Conservation (phyloP, 1,140 invertebrate genomes). For the Leptinotarsa defecta region DNA sequence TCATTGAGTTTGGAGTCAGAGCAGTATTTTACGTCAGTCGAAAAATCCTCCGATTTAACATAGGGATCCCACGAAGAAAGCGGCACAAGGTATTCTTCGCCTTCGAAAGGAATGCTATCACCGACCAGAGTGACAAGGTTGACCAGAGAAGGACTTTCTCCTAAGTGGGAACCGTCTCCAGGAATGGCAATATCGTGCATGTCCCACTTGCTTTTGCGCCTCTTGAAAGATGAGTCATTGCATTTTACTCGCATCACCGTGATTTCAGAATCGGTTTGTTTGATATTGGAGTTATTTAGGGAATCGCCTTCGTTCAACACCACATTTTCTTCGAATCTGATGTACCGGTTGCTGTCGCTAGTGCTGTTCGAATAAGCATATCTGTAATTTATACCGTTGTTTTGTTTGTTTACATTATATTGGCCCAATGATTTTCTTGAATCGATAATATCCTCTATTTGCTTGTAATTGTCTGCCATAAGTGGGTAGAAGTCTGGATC, state of each 20-base stretch:
- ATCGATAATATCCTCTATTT: conserved; percentile 54
- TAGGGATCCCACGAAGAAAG: conserved; percentile 52
- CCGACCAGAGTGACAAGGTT: conserved; percentile 51
- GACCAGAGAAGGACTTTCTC: conserved; percentile 51
- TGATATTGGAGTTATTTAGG: conserved; percentile 32
- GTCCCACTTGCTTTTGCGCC: conserved; percentile 49
- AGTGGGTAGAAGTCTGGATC: conserved; percentile 25
- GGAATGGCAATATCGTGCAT: conserved; percentile 51
- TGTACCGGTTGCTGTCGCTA: conserved; percentile 21
- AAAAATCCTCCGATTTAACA: conserved; percentile 33
- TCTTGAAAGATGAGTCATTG: conserved; percentile 39
- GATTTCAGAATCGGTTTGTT: conserved; percentile 52
- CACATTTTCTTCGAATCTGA: conserved; percentile 40
- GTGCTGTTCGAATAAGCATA: conserved; percentile 38
- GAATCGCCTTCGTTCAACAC: conserved; percentile 42
- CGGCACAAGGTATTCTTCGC: conserved; percentile 50
- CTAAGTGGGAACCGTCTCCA: conserved; percentile 51
- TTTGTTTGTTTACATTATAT: conserved; percentile 46
- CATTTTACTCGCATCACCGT: conserved; percentile 50
- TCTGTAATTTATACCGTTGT: conserved; percentile 35
- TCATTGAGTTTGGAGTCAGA: conserved; percentile 32
- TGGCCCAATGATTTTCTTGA: conserved; percentile 47
- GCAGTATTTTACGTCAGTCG: conserved; percentile 24
- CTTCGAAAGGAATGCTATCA: conserved; percentile 38
- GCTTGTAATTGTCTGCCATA: conserved; percentile 39